Conservation (phyloP, 2,888 invertebrate genomes). For the Xestia ashworthii region DNA sequence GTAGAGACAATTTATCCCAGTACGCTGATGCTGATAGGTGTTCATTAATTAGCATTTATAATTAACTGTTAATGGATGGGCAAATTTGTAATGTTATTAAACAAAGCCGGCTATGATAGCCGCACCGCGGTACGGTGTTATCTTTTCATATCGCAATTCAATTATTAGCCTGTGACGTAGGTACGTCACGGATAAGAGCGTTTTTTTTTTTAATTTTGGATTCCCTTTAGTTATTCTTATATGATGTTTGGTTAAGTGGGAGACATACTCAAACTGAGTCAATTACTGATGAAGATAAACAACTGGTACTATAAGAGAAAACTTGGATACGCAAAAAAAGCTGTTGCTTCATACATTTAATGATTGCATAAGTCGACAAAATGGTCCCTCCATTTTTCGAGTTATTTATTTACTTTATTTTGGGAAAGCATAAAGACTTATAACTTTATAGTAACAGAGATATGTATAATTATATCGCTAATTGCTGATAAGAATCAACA, state of each 20-base stretch:
- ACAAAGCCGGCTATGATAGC: constrained; percentile 3
- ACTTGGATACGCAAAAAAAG: too few relatives aligned
- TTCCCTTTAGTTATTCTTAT: background rate
- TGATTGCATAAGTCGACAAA: too few relatives aligned
- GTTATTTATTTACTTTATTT: too few relatives aligned
- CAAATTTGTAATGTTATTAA: constrained; percentile 7
- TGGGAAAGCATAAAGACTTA: too few relatives aligned
- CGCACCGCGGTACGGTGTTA: background rate
- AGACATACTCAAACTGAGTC: background rate
- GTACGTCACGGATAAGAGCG: background rate
- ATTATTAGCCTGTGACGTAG: background rate
- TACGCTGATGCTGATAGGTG: constrained; percentile 14
- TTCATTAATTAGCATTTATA: constrained; percentile 39
- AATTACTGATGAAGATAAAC: too few relatives aligned
- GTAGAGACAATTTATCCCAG: constrained; percentile 16
- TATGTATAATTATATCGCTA: too few relatives aligned
- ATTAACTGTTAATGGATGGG: constrained; percentile 33
- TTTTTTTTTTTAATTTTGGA: background rate
- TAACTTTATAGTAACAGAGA: too few relatives aligned
- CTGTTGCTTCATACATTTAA: too few relatives aligned
- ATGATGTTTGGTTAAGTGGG: background rate
- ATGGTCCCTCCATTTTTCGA: too few relatives aligned
- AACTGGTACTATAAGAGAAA: too few relatives aligned
- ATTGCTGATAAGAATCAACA: too few relatives aligned
- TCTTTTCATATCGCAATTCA: constrained; percentile 7